These are phyloP conservation scores for Scytalopus superciliaris DNA, from an alignment of 2,113 vertebrate genomes.

Conservation along the genomic window DNA sequence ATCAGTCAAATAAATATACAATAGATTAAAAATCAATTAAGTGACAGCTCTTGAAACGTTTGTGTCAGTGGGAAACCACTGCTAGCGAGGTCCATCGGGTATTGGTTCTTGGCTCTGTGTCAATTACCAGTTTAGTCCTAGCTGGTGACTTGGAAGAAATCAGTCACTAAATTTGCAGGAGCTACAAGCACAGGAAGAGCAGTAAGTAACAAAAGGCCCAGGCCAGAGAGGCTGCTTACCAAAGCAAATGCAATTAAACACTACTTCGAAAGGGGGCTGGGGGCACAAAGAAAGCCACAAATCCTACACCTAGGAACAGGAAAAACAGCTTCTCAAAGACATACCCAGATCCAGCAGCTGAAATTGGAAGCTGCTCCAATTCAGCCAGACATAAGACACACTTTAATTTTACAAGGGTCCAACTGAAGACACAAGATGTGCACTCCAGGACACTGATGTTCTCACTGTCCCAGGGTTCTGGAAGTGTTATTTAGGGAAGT, in stretches of 20 bases:
- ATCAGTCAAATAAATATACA: background rate
- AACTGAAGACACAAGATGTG: background rate
- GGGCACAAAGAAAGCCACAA: background rate
- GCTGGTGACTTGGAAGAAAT: background rate
- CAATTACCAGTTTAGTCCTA: background rate
- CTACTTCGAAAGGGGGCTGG: background rate
- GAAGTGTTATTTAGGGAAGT: background rate
- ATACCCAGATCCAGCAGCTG: background rate
- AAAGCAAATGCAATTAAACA: constrained; percentile 15
- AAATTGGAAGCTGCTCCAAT: background rate
- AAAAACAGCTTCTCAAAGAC: constrained; percentile 23
- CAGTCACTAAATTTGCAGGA: background rate
- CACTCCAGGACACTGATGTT: fast-evolving
- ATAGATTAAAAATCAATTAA: background rate
- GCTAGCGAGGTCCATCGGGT: background rate
- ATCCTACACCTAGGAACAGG: background rate
- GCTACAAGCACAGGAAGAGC: background rate
- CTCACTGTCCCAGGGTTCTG: background rate
- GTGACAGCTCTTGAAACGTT: background rate
- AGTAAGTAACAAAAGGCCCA: background rate
- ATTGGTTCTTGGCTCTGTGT: background rate
- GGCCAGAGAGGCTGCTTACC: constrained; percentile 10
- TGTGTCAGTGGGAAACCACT: background rate
- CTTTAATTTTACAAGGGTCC: background rate
- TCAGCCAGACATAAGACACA: background rate